Evolutionary conservation across 2,888 invertebrate genomes (phyloP).

Genomic region (Gryllus longicercus): DNA sequence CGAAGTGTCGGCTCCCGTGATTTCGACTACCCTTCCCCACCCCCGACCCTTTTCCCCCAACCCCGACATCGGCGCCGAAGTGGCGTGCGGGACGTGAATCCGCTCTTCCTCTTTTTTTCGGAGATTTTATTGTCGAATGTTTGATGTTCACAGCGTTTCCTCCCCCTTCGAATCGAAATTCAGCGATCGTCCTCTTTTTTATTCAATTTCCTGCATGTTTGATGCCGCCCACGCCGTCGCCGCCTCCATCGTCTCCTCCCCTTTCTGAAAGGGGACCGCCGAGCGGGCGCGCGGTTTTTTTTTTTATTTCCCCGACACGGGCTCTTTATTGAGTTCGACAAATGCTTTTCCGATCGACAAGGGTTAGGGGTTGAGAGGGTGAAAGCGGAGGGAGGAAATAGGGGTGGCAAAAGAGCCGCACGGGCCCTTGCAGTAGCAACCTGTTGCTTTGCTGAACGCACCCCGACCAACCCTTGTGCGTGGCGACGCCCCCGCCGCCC

Average conservation of each 20-base stretch:
- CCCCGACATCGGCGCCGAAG: not conserved
- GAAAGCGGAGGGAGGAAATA: not conserved
- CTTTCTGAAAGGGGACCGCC: not conserved
- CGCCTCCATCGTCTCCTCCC: not conserved
- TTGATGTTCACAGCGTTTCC: not conserved
- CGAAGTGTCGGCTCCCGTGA: too few species aligned
- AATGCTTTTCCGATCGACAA: conserved; percentile 17
- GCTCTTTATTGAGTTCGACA: conserved; percentile 9
- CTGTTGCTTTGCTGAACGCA: not conserved
- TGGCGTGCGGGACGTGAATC: not conserved
- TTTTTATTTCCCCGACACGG: not conserved
- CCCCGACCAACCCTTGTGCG: not conserved
- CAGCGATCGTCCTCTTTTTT: conserved; percentile 17
- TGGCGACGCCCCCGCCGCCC: not conserved
- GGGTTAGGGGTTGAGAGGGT: conserved; percentile 17
- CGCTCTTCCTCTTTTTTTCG: not conserved
- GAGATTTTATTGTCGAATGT: conserved; percentile 6
- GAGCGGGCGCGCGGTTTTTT: not conserved
- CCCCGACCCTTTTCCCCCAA: too few species aligned
- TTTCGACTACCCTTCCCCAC: too few species aligned
- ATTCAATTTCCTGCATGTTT: conserved; percentile 17
- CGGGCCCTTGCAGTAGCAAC: not conserved
- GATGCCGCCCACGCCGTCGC: conserved; percentile 1
- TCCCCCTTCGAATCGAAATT: conserved; percentile 4
- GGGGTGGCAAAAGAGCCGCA: not conserved